Evolutionary conservation across 1,140 invertebrate species (phyloP).

Genomic region (Scaptomyza graminum): DNA sequence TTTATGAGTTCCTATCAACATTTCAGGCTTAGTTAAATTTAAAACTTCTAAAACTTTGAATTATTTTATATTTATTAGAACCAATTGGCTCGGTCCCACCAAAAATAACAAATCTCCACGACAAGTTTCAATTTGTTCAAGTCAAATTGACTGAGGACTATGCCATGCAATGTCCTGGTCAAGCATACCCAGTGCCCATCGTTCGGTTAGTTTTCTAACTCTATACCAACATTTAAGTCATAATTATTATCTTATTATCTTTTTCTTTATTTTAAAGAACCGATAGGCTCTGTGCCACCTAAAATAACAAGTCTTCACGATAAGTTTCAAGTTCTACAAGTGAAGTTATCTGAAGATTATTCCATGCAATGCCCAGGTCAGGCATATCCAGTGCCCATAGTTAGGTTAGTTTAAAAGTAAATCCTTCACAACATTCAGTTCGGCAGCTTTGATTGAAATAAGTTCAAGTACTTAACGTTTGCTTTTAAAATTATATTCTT

Average conservation of each 20-base stretch:
- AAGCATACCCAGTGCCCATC: constrained; percentile 87
- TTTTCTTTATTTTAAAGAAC: constrained; percentile 84
- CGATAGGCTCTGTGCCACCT: constrained; percentile 88
- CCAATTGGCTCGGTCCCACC: constrained; percentile 89
- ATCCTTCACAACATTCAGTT: constrained; percentile 48
- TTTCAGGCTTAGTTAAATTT: background rate
- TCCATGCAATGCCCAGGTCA: constrained; percentile 88
- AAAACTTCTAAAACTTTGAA: background rate
- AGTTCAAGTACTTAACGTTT: background rate
- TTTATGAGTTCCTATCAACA: constrained; percentile 33
- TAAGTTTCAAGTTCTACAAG: constrained; percentile 85
- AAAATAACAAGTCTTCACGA: constrained; percentile 86
- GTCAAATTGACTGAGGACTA: constrained; percentile 86
- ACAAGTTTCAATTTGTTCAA: constrained; percentile 85
- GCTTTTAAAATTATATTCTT: background rate
- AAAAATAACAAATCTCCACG: constrained; percentile 85
- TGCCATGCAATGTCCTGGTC: constrained; percentile 87
- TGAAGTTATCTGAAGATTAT: constrained; percentile 86
- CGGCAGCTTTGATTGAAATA: background rate
- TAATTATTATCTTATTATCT: background rate
- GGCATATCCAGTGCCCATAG: constrained; percentile 87
- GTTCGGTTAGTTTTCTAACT: constrained; percentile 85
- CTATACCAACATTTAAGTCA: constrained; percentile 15
- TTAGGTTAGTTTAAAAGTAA: constrained; percentile 85
- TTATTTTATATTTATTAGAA: constrained; percentile 84